phyloP scores from a whole-genome alignment of 2,113 vertebrate genomes.

The Madoqua kirkii region DNA sequence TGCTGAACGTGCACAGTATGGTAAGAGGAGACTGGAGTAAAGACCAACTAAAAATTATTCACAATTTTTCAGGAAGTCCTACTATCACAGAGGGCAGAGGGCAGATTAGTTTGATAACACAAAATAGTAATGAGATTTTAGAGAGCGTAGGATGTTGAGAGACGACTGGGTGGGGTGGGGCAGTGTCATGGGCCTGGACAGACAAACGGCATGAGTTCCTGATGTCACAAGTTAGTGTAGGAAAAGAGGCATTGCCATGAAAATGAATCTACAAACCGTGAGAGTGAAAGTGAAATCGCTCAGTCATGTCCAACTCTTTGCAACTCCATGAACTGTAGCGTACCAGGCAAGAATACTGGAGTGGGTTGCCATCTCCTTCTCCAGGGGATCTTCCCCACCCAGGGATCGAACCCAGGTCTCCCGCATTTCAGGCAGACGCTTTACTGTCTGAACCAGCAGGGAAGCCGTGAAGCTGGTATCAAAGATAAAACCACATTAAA shows the following conservation, averaged over 20 bases:
- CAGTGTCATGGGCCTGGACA: not conserved
- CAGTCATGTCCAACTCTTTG: no score
- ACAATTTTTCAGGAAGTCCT: not conserved
- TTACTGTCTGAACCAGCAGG: no score
- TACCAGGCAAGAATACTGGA: no score
- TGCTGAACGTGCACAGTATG: not conserved
- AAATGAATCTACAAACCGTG: not conserved
- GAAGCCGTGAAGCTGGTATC: not conserved
- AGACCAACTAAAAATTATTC: not conserved
- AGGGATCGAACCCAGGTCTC: no score
- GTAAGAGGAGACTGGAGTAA: not conserved
- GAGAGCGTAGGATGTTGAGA: not conserved
- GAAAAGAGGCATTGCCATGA: not conserved
- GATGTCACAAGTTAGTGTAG: not conserved
- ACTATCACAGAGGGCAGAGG: not conserved
- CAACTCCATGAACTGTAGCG: no score
- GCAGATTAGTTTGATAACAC: not conserved
- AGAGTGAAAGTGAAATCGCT: not conserved
- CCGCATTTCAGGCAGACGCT: no score
- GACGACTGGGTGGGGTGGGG: fast-evolving
- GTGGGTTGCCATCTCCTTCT: no score
- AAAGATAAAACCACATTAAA: not conserved
- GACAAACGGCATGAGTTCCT: not conserved
- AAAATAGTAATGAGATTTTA: not conserved
- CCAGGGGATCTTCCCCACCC: no score